Evolutionary conservation across 2,888 invertebrate species (phyloP), one percentile per base, ranked within the genome.

Genomic region (Cremastinae sp.): DNA sequence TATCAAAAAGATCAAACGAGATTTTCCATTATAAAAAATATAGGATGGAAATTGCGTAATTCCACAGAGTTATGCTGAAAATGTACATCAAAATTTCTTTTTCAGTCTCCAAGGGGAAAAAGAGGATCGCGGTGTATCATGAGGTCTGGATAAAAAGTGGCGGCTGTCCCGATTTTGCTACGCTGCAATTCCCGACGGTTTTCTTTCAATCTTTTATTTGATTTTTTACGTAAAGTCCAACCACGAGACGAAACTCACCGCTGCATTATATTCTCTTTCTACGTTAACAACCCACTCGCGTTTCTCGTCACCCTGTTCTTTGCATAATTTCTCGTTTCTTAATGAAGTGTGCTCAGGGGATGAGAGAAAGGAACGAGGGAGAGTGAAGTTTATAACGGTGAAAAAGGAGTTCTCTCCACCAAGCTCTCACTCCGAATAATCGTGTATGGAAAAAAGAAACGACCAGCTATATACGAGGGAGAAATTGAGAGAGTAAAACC

Each of bases 251-350:
- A 51, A 12, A 43, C 16, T 14, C 35, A 55, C 47, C 39, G 14
- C 55, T n/a, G 59, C 55, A 22, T 55, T 58, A 56, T 43, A 41
- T 56, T 37, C 16, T 49, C 64, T 49, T 20, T 39, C 22, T 35
- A 35, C 28, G 41, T 35, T 51, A 53, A 61, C 51, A 69, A 51
- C 43, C 41, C 49, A 45, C 61, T 68, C 61, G 55, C 56, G 56
- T 68, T 74, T 20, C 53, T 56, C 49, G 68, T 39, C 68, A 43
- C 47, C 61, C 58, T 49, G 47, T 68, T 62, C 62, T 74, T 74
- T 62, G 74, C 68, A 68, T 68, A 74, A 74, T 74, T 68, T 62
- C 61, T 56, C 68, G 55, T 66, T 61, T 43, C 56, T 74, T 74
- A 68, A 74, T 74, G 74, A 74, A 74, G 68, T 69, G 69, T 69